Evolutionary conservation across 2,888 invertebrate species (phyloP), one percentile per base, ranked within the genome.

Genomic region (Vesta saturnalis): DNA sequence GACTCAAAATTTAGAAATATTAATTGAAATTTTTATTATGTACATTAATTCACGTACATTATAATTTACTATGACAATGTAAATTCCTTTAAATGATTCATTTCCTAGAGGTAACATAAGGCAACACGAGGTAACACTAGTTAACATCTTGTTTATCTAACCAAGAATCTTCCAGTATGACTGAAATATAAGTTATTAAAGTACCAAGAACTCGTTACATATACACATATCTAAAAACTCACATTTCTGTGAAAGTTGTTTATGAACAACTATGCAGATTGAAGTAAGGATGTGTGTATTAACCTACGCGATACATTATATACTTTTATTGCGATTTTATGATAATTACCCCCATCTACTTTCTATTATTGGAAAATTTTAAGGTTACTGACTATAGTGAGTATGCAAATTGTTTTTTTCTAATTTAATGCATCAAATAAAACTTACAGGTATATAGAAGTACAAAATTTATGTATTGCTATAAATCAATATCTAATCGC

Each of bases 51-150:
- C 52, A 52, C 52, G 52, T 52, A 52, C 8, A 52, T 19, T 35
- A n/a, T n/a, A n/a, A n/a, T 56, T 35, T 56, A 56, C 56, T 30
- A 23, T 56, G 56, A 23, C 30, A 16, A 56, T 43, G 16, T 39
- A 19, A 58, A 64, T 64, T 64, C 64, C 59, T 64, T 64, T 39
- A 64, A 52, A 52, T 64, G 64, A 64, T 58, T 64, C 64, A 64
- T 54, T 58, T 64, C 59, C 64, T 58, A 58, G 52, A 14, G 39
- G 54, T 14, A 54, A 21, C 12, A n/a, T n/a, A n/a, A n/a, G n/a
- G n/a, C n/a, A n/a, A n/a, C n/a, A 54, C 19, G 49, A 16, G 15
- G 49, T 49, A 49, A 49, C 49, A 19, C 16, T 16, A 19, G 49
- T 19, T 49, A 43, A 49, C 54, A 35, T 23, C 30, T 56, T 35